These are phyloP conservation scores for Chymomyza amoena DNA, from an alignment of 2,888 invertebrate genomes.

Conservation along the genomic window DNA sequence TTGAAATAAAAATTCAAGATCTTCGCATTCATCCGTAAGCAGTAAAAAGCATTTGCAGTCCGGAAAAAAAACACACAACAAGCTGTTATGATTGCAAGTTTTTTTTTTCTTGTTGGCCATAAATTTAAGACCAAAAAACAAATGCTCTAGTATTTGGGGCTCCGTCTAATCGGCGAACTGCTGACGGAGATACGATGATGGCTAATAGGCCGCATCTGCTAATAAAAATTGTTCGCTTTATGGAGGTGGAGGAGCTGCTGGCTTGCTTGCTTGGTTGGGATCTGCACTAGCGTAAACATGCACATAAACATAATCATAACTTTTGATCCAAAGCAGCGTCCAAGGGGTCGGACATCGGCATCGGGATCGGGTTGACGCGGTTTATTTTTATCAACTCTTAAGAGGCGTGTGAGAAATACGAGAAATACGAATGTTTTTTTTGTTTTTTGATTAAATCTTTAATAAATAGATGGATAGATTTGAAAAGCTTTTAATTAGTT, in stretches of 20 bases:
- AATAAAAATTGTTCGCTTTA: neutral
- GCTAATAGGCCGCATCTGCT: neutral
- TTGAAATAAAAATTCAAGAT: neutral
- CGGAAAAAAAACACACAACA: neutral
- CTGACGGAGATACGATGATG: neutral
- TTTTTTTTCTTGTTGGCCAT: slow-evolving; percentile 43
- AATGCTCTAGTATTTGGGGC: neutral
- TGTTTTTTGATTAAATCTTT: slow-evolving; percentile 68
- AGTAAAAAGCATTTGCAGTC: slow-evolving; percentile 33
- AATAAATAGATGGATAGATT: slow-evolving; percentile 65
- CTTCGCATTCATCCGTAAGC: slow-evolving; percentile 59
- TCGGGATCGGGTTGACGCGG: neutral
- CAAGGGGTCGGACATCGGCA: neutral
- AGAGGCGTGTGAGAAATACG: neutral
- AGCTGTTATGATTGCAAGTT: neutral
- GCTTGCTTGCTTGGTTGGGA: no score
- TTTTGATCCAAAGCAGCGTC: neutral
- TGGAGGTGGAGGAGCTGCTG: no score
- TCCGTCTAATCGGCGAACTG: neutral
- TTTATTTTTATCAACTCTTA: neutral
- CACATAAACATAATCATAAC: neutral
- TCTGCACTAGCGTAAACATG: neutral
- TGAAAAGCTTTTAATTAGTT: slow-evolving; percentile 54
- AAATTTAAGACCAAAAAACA: slow-evolving; percentile 31
- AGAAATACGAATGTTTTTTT: no score